Evolutionary conservation across 1,140 invertebrate genomes (phyloP), one percentile per base, ranked within the genome.

Genomic region (Cherax destructor): DNA sequence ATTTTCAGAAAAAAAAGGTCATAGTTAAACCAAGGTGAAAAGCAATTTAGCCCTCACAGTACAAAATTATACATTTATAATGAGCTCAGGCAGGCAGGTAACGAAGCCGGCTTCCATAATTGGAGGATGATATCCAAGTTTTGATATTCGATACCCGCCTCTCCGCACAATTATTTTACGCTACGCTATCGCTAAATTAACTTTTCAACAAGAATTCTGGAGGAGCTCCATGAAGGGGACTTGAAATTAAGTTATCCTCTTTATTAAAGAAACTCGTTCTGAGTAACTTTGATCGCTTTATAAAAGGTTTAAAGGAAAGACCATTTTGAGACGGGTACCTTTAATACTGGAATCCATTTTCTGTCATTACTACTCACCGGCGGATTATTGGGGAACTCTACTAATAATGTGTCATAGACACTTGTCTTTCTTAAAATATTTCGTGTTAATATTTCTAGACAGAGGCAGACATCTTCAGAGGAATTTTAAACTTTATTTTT

Each of bases 51-150:
- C 47, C 30, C 24, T 78, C 74, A 78, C 85, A 77, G 78, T 78
- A 86, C 85, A 86, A 86, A 86, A 61, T 86, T 41, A 86, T 86
- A 77, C 74, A 59, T 59, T 59, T 78, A 86, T 86, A 86, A 86
- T 86, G 85, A 86, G 74, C 50, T 78, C 74, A 86, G 85, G 76
- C 85, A 78, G 56, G 74, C 85, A 78, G n/a, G 76, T 76, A 59
- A 86, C 56, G 85, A 86, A 30, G 5, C 56, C 85, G 30, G 85
- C 74, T 59, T 24, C 85, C 74, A 41, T 86, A 59, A 78, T 78
- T 76, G 41, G 65, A 41, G 6, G 74, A 30, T 49, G 74, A 50
- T 5, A 61, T 49, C 47, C 65, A 56, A 65, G 69, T 74, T 74
- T 24, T 74, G 69, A 74, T 74, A 74, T 5, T n/a, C 69, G 30